Evolutionary conservation across 2,113 vertebrate species (phyloP).

Genomic region (Agapornis roseicollis): DNA sequence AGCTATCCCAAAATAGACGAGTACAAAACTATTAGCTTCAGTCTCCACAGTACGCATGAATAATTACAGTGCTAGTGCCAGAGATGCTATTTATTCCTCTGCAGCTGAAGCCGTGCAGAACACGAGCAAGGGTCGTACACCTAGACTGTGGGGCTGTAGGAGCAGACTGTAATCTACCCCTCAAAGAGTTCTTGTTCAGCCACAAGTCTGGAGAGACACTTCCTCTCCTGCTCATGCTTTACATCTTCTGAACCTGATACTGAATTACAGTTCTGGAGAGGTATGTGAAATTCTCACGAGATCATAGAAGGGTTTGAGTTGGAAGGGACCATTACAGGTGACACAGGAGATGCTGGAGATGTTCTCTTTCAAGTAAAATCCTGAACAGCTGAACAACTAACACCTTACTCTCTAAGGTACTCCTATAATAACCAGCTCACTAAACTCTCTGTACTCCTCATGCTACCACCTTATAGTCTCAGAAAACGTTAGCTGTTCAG

Average conservation of each 20-base stretch:
- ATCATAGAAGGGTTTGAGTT: neutral
- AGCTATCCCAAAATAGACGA: neutral
- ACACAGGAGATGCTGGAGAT: neutral
- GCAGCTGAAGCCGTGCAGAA: neutral
- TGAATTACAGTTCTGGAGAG: neutral
- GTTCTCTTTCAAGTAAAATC: neutral
- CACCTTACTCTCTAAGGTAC: neutral
- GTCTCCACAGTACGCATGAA: neutral
- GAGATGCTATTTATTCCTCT: neutral
- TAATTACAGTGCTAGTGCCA: neutral
- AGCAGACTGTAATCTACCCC: no score
- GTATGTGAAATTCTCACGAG: neutral
- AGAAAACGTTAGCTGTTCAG: neutral
- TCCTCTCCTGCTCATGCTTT: neutral
- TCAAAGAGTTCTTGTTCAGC: neutral
- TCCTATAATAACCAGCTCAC: neutral
- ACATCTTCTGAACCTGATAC: neutral
- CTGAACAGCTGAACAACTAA: neutral
- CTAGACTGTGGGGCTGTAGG: no score
- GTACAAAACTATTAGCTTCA: neutral
- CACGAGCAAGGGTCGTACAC: neutral
- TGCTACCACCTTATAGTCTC: neutral
- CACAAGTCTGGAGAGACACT: neutral
- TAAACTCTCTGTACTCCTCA: neutral
- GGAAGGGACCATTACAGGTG: neutral